Evolutionary conservation across 1,140 invertebrate genomes (phyloP).

Genomic region (Limonius californicus): DNA sequence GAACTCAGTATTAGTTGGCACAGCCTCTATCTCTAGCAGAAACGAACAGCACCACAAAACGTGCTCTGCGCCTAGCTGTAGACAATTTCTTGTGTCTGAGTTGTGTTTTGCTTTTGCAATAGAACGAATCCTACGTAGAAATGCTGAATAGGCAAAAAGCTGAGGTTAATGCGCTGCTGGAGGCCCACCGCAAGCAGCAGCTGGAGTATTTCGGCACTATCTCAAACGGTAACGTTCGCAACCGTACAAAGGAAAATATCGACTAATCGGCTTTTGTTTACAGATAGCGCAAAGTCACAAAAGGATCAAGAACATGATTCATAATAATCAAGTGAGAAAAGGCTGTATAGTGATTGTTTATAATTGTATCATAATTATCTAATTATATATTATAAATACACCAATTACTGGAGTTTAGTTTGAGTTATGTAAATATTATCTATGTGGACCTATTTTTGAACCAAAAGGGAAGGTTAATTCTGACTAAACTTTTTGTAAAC

Average conservation of each 20-base stretch:
- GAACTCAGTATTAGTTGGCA: not conserved
- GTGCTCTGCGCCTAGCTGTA: not conserved
- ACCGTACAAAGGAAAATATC: not conserved
- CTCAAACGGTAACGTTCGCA: constrained; percentile 16
- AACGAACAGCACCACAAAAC: not conserved
- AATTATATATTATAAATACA: constrained; percentile 11
- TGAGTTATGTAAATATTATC: too few species aligned
- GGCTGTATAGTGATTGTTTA: constrained; percentile 27
- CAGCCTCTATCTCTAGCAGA: not conserved
- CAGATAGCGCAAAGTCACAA: not conserved
- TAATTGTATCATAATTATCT: constrained; percentile 22
- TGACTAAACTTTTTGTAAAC: too few species aligned
- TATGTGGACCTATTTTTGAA: too few species aligned
- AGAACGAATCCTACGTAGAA: constrained; percentile 47
- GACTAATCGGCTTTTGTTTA: not conserved
- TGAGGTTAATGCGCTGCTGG: constrained; percentile 46
- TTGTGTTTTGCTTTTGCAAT: constrained; percentile 20
- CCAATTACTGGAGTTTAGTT: not conserved
- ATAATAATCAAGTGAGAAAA: constrained; percentile 20
- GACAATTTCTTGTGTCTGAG: not conserved
- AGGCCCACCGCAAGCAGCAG: constrained; percentile 46
- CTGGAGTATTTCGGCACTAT: constrained; percentile 44
- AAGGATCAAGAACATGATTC: not conserved
- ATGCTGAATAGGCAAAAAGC: constrained; percentile 47
- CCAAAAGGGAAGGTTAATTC: too few species aligned